Percentiles rank a stretch among this genome's conserved stretches.
Evolutionary conservation across 2,888 invertebrate genomes (phyloP).

Genomic region (Lucinisca nassula): DNA sequence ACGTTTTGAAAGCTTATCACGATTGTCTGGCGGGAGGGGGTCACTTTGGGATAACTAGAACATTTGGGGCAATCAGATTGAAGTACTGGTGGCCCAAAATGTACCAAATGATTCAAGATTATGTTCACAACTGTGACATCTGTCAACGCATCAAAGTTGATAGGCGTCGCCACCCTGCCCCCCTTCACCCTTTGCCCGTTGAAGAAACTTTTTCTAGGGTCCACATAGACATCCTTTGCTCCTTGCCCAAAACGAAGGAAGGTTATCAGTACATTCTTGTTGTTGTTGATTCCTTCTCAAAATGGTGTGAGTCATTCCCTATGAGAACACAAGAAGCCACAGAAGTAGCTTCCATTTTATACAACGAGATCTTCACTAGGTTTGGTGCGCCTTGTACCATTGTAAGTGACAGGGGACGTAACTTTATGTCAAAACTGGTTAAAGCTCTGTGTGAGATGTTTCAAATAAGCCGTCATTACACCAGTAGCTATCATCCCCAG

Average conservation of each 20-base stretch:
- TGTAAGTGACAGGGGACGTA: not conserved
- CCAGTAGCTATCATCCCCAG: constrained; percentile 62
- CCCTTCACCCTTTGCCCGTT: not conserved
- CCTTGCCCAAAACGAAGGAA: constrained; percentile 18
- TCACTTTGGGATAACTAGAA: constrained; percentile 8
- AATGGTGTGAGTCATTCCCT: constrained; percentile 69
- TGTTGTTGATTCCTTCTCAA: constrained; percentile 57
- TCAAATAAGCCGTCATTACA: not conserved
- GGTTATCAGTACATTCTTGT: constrained; percentile 24
- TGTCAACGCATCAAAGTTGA: constrained; percentile 53
- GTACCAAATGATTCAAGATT: constrained; percentile 37
- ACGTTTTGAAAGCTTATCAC: constrained; percentile 21
- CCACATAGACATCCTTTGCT: constrained; percentile 26
- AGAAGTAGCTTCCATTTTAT: constrained; percentile 62
- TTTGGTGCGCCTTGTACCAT: not conserved
- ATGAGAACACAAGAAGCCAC: constrained; percentile 58
- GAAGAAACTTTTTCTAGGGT: not conserved
- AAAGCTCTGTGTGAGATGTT: not conserved
- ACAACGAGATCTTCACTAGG: constrained; percentile 42
- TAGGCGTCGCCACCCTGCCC: constrained; percentile 12
- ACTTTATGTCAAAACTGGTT: not conserved
- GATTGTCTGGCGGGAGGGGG: constrained; percentile 9
- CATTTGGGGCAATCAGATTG: constrained; percentile 1
- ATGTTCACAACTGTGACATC: constrained; percentile 37
- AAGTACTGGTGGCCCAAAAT: constrained; percentile 22